These are phyloP conservation scores for Opisthocomus hoazin DNA, from an alignment of 2,113 vertebrate genomes.

Conservation along the genomic window DNA sequence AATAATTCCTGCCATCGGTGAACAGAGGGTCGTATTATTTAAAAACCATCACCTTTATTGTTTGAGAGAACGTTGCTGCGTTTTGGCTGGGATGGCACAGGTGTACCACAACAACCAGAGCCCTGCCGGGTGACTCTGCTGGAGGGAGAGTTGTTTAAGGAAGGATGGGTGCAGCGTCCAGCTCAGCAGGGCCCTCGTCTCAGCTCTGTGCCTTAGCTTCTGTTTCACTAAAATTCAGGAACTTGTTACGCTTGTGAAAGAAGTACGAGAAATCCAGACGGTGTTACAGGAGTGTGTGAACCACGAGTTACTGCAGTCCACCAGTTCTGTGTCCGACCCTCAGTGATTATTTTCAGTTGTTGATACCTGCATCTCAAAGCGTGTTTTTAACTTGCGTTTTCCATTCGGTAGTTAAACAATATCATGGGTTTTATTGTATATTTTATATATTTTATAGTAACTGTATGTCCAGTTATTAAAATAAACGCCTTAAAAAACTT, in stretches of 20 bases:
- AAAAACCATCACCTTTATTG: neutral
- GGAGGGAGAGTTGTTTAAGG: neutral
- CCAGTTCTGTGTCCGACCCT: neutral
- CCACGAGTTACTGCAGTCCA: too few species aligned
- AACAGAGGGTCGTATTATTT: neutral
- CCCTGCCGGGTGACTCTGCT: neutral
- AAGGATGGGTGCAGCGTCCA: neutral
- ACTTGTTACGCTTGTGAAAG: neutral
- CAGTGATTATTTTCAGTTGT: neutral
- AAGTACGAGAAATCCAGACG: neutral
- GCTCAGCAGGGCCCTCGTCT: neutral
- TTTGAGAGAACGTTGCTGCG: neutral
- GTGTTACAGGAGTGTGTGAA: neutral
- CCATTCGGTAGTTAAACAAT: neutral
- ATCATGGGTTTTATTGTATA: too few species aligned
- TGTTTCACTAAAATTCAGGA: neutral
- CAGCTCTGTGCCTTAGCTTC: neutral
- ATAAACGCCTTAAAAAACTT: neutral
- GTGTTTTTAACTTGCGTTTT: neutral
- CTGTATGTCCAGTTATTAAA: neutral
- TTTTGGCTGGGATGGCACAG: neutral
- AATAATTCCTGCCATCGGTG: neutral
- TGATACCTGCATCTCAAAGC: neutral
- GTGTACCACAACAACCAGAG: neutral
- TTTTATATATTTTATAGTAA: too few species aligned